Evolutionary conservation across 1,140 invertebrate genomes (phyloP).

Genomic region (Drosophila burlai): DNA sequence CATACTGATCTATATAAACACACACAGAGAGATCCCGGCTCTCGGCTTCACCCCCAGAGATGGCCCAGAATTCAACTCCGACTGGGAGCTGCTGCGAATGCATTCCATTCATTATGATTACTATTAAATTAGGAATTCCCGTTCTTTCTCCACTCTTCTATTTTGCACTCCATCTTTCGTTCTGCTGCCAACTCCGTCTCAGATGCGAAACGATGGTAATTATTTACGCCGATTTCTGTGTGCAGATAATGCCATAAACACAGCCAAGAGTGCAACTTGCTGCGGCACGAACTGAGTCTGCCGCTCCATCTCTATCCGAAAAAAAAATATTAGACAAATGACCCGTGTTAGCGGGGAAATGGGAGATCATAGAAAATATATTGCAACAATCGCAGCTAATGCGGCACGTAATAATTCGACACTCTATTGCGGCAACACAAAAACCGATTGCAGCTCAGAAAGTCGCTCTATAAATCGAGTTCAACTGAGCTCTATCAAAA

Average conservation of each 20-base stretch:
- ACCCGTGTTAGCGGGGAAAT: constrained; percentile 37
- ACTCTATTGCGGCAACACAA: constrained; percentile 18
- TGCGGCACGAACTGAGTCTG: constrained; percentile 39
- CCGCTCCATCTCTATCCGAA: neutral
- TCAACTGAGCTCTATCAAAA: constrained; percentile 3
- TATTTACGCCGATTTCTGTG: constrained; percentile 65
- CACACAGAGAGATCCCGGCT: neutral
- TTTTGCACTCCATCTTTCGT: constrained; percentile 45
- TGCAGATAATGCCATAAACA: constrained; percentile 44
- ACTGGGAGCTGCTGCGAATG: constrained; percentile 50
- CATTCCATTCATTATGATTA: constrained; percentile 68
- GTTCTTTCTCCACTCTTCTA: constrained; percentile 49
- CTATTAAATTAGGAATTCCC: constrained; percentile 67
- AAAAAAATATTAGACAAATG: constrained; percentile 49
- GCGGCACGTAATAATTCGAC: constrained; percentile 49
- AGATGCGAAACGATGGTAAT: constrained; percentile 59
- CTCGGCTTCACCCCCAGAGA: constrained; percentile 20
- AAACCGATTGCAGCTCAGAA: constrained; percentile 14
- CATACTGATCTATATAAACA: constrained; percentile 32
- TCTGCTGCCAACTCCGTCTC: constrained; percentile 35
- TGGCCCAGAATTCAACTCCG: constrained; percentile 32
- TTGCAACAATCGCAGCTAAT: constrained; percentile 46
- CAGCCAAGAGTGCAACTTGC: constrained; percentile 27
- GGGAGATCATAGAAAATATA: constrained; percentile 40
- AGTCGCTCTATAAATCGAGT: constrained; percentile 17